phyloP scores from a whole-genome alignment of 2,113 vertebrate species.

The Hydropotes inermis region DNA sequence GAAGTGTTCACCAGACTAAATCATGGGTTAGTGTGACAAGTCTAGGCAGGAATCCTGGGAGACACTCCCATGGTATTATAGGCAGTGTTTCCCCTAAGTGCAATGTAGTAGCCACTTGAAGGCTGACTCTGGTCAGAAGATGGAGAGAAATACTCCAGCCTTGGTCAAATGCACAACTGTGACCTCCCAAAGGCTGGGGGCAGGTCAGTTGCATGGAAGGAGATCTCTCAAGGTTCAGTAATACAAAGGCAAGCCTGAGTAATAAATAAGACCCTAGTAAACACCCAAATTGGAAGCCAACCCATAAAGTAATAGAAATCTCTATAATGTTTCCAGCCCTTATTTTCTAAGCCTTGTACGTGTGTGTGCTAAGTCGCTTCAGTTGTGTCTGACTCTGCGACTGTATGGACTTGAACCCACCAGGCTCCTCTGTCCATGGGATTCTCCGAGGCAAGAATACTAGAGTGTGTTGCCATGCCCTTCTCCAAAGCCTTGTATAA shows the following conservation, averaged over 20 bases:
- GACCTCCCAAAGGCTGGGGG: not conserved
- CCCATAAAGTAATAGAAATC: not conserved
- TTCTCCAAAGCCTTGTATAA: not conserved
- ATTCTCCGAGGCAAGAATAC: not conserved
- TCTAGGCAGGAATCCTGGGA: no score
- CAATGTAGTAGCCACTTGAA: not conserved
- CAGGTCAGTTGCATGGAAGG: no score
- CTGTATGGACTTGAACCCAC: not conserved
- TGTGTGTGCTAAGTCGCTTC: not conserved
- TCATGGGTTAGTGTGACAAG: not conserved
- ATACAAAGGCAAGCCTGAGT: not conserved
- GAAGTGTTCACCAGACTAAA: not conserved
- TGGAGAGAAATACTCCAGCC: not conserved
- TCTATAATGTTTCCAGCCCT: not conserved
- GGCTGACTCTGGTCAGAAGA: not conserved
- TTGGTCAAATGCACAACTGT: not conserved
- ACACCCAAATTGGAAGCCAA: not conserved
- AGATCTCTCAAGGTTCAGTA: not conserved
- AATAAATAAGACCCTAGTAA: not conserved
- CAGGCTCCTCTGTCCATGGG: not conserved
- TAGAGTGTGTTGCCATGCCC: not conserved
- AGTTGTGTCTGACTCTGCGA: not conserved
- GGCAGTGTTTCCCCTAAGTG: not conserved
- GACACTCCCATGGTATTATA: accelerated
- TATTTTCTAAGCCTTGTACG: not conserved